These are phyloP conservation scores for Chelonia mydas DNA, from an alignment of 2,797 vertebrate genomes.

Conservation along the genomic window DNA sequence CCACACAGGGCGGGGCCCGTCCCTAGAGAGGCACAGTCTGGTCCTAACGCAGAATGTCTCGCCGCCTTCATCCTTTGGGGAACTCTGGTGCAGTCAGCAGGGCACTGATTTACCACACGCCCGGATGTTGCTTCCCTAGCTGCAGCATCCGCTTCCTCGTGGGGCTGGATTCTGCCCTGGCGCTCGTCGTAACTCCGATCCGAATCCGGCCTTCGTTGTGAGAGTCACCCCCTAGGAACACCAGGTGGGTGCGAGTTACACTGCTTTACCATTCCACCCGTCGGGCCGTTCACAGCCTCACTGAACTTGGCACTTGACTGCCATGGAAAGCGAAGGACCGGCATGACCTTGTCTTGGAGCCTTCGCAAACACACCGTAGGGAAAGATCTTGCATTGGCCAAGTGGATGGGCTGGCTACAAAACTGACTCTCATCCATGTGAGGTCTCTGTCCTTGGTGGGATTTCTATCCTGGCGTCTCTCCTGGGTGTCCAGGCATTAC, in stretches of 20 bases:
- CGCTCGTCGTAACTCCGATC: neutral
- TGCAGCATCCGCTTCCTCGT: neutral
- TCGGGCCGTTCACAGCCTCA: neutral
- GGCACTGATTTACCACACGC: too few relatives aligned
- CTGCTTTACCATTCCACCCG: neutral
- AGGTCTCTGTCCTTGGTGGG: neutral
- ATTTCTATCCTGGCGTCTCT: too few relatives aligned
- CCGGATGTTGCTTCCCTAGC: neutral
- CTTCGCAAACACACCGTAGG: neutral
- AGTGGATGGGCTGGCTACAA: neutral
- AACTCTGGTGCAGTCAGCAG: too few relatives aligned
- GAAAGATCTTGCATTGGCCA: neutral
- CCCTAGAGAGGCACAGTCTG: neutral
- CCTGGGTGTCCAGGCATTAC: neutral
- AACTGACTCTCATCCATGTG: neutral
- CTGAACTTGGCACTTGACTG: neutral
- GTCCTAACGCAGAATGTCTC: neutral
- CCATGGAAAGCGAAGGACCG: too few relatives aligned
- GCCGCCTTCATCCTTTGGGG: too few relatives aligned
- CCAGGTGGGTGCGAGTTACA: neutral
- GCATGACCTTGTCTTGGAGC: neutral
- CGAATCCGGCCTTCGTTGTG: too few relatives aligned
- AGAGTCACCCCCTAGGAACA: too few relatives aligned
- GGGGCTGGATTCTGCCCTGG: neutral
- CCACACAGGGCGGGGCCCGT: too few relatives aligned